Base-by-base conservation (phyloP, 2,888 invertebrate genomes). In the Volucella bombylans region DNA sequence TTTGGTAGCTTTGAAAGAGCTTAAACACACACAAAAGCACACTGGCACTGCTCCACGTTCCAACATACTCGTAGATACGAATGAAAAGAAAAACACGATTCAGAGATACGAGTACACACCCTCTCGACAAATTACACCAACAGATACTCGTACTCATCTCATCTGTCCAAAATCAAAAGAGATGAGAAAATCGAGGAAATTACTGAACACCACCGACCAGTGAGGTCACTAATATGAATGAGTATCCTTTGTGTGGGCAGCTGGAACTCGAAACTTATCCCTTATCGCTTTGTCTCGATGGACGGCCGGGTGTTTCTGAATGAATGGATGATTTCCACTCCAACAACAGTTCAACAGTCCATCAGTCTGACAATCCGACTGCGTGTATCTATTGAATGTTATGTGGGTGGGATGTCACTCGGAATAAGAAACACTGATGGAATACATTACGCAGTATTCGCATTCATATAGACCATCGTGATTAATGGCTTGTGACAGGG, bases 141-240 rank as follows among this genome's bases (percentile, higher is more conserved):
- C n/a, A 38, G n/a, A 14, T 11, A 18, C 15, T 31, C 23, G 54
- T n/a, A n/a, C 1, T 41, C 57, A 52, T 54, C 41, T 54, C 45
- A 45, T 49, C 9, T 41, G 41, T 78, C n/a, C 59, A 68, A 31
- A 41, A 38, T 43, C 50, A 43, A 45, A 45, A 39, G 59, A 59
- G 38, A 15, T 9, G 43, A 12, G 55, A 54, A 62, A 47, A 61
- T 38, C 11, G n/a, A 68, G 38, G 47, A 69, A 47, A 47, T 54
- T 47, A 49, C 52, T 45, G 59, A 15, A 59, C 57, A 49, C 52
- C 43, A 50, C n/a, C n/a, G n/a, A 15, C 45, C 64, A 52, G 73
- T 67, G 67, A 74, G 61, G 79, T 80, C 79, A 80, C 49, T 54
- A 43, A 54, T 80, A 62, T 41, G 41, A 23, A 23, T 9, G 54